Conservation (phyloP, 2,888 invertebrate species). For the Calameuta idolon region DNA sequence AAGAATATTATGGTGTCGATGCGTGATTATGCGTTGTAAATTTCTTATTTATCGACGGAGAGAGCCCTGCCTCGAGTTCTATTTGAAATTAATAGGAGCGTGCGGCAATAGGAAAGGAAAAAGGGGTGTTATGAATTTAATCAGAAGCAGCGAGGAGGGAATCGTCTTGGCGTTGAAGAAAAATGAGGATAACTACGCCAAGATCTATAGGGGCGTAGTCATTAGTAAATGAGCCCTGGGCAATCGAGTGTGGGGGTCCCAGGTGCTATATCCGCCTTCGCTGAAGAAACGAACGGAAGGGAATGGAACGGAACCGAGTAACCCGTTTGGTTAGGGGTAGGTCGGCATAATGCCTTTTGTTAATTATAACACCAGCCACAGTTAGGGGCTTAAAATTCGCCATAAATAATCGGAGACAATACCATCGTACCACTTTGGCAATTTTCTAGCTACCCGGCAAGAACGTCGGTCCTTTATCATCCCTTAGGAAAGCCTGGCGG, state of each 20-base stretch:
- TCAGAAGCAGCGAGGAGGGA: neutral
- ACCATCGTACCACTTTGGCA: constrained; percentile 20
- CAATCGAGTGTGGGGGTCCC: constrained; percentile 53
- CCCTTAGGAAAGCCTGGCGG: neutral
- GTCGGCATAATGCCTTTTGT: constrained; percentile 53
- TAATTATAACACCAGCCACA: constrained; percentile 54
- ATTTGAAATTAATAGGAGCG: neutral
- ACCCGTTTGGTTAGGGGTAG: constrained; percentile 13
- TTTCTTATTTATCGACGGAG: neutral
- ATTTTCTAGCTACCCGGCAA: neutral
- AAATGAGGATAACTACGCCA: neutral
- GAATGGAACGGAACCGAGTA: constrained; percentile 4
- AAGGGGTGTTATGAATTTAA: neutral
- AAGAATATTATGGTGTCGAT: neutral
- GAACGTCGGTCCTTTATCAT: neutral
- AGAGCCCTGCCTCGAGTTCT: neutral
- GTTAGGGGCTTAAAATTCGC: constrained; percentile 55
- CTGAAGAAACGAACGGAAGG: constrained; percentile 31
- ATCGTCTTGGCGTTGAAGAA: neutral
- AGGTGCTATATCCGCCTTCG: constrained; percentile 52
- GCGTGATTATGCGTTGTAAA: neutral
- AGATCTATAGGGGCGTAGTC: constrained; percentile 49
- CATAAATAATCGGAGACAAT: constrained; percentile 55
- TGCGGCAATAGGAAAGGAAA: neutral
- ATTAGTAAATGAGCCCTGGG: constrained; percentile 61